A percentile compares a stretch with the other conserved stretches of the same genome.
phyloP scores from a whole-genome alignment of 2,797 vertebrate genomes.

The Xiphophorus birchmanni region DNA sequence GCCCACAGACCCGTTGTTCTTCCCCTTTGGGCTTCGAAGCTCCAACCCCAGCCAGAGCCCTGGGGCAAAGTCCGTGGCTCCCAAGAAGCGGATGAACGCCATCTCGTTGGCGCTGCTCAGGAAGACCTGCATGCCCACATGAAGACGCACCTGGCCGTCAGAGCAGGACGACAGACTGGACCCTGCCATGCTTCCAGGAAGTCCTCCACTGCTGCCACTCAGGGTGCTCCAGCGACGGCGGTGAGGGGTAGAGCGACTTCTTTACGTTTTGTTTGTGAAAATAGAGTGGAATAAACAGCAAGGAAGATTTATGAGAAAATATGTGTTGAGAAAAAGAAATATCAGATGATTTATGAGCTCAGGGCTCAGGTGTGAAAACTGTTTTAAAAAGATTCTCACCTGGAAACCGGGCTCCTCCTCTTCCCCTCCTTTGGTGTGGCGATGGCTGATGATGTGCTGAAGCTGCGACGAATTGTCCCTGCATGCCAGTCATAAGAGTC shows the following conservation, averaged over 20 bases:
- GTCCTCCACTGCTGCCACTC: conserved; percentile 48
- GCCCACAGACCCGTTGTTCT: conserved; percentile 91
- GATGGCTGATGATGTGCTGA: conserved; percentile 89
- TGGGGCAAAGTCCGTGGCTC: conserved; percentile 88
- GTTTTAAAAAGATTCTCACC: conserved; percentile 75
- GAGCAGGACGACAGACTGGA: conserved; percentile 41
- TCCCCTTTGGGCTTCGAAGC: conserved; percentile 89
- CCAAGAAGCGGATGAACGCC: conserved; percentile 91
- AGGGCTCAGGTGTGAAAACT: conserved; percentile 42
- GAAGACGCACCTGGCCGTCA: conserved; percentile 81
- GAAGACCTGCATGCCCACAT: conserved; percentile 91
- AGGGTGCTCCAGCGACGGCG: conserved; percentile 87
- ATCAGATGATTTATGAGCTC: conserved; percentile 42
- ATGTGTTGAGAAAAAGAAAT: conserved; percentile 27
- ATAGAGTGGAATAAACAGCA: conserved; percentile 4
- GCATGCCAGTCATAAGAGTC: conserved; percentile 47
- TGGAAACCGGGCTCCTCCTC: conserved; percentile 85
- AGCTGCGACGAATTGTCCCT: conserved; percentile 91
- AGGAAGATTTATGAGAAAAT: conserved; percentile 45
- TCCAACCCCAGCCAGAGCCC: conserved; percentile 95
- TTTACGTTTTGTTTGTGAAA: conserved; percentile 48
- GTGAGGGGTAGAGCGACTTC: conserved; percentile 80
- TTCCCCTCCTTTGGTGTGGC: conserved; percentile 86
- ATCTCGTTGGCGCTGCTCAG: conserved; percentile 94
- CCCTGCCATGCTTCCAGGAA: conserved; percentile 22